phyloP scores from a whole-genome alignment of 2,797 vertebrate genomes.

The Mallotus villosus region DNA sequence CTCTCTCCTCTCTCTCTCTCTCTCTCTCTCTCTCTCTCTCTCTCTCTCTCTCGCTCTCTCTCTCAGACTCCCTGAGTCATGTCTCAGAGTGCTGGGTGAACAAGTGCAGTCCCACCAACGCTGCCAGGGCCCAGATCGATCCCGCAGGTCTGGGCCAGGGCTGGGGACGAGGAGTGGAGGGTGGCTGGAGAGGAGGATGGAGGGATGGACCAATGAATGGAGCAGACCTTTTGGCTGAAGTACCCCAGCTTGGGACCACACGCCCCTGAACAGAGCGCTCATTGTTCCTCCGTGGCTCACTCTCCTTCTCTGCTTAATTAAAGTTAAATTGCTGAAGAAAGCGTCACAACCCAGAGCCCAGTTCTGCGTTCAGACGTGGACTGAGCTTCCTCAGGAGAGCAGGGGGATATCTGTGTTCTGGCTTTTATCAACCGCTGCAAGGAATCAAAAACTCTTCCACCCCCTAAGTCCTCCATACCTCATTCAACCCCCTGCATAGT shows the following conservation, averaged over 20 bases:
- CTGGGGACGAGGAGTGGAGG: not conserved
- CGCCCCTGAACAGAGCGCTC: slow-evolving; percentile 62
- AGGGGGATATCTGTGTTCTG: slow-evolving; percentile 63
- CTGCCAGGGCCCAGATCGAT: slow-evolving; percentile 20
- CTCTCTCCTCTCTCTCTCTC: not conserved
- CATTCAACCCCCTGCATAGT: slow-evolving; percentile 29
- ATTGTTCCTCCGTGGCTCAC: slow-evolving; percentile 69
- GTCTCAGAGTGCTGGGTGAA: slow-evolving; percentile 28
- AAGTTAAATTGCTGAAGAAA: slow-evolving; percentile 70
- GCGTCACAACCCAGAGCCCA: slow-evolving; percentile 26
- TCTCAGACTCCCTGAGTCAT: slow-evolving; percentile 23
- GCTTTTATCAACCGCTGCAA: slow-evolving; percentile 71
- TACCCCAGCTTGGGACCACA: slow-evolving; percentile 25
- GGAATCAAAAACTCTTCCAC: slow-evolving; percentile 56
- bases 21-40: slow-evolving; percentile 7
- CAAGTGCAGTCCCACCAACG: slow-evolving; percentile 36
- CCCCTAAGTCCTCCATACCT: slow-evolving; percentile 24
- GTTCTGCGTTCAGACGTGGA: slow-evolving; percentile 37
- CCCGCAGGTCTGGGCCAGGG: slow-evolving; percentile 6
- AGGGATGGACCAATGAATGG: slow-evolving; percentile 40
- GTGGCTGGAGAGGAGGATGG: not conserved
- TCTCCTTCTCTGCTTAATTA: slow-evolving; percentile 73
- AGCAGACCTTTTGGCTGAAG: slow-evolving; percentile 27
- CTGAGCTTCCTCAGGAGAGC: slow-evolving; percentile 15
- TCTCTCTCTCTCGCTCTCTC: slow-evolving; percentile 13